phyloP scores from a whole-genome alignment of 2,888 invertebrate species.

The Timema cristinae region DNA sequence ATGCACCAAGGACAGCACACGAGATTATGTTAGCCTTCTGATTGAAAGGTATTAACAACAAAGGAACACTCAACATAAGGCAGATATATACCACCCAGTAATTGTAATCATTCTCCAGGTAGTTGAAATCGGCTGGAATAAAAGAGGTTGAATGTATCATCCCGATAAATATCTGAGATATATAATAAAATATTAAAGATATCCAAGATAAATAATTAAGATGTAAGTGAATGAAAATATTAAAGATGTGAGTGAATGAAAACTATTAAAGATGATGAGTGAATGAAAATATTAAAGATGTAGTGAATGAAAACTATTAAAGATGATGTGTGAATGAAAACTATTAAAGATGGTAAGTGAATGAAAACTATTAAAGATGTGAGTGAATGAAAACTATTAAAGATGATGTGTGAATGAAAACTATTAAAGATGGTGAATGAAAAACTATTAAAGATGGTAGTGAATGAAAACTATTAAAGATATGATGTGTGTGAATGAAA shows the following conservation, averaged over 20 bases:
- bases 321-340: not conserved
- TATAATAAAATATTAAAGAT: not conserved
- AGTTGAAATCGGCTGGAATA: constrained; percentile 41
- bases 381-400: too few relatives aligned
- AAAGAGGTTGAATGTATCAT: constrained; percentile 14
- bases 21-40: constrained; percentile 58
- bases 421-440: too few relatives aligned
- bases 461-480: not conserved
- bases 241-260: not conserved
- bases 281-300: not conserved
- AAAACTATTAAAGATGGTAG: not conserved
- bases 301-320: not conserved
- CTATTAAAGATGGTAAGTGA: too few relatives aligned
- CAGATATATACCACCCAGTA: constrained; percentile 61
- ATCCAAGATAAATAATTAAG: not conserved
- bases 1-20: constrained; percentile 61
- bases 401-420: not conserved
- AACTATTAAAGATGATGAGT: not conserved
- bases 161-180: not conserved
- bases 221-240: not conserved
- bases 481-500: too few relatives aligned
- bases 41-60: constrained; percentile 50
- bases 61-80: constrained; percentile 49
- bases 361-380: too few relatives aligned
- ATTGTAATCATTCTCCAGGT: constrained; percentile 53